These are phyloP conservation scores for Calameuta filiformis DNA, from an alignment of 2,888 invertebrate species.

Conservation along the genomic window DNA sequence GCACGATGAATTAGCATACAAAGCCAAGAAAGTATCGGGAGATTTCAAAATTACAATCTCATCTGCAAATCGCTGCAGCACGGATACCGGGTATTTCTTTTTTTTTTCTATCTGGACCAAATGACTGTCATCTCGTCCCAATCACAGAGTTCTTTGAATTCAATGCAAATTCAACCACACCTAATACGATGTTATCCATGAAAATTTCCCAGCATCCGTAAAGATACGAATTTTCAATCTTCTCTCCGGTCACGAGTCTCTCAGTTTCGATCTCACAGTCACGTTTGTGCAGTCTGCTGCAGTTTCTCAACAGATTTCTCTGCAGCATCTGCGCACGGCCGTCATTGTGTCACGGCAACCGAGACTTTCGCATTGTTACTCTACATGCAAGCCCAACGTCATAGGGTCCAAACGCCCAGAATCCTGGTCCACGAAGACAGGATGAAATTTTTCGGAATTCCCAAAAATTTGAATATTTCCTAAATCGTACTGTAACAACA, in stretches of 20 bases:
- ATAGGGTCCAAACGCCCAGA: background rate
- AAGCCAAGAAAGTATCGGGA: background rate
- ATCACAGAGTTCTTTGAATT: background rate
- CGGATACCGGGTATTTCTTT: background rate
- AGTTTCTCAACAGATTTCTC: background rate
- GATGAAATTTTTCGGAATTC: background rate
- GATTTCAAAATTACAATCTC: background rate
- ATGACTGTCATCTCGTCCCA: background rate
- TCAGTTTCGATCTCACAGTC: background rate
- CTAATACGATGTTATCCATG: background rate
- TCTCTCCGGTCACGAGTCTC: background rate
- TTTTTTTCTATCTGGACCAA: background rate
- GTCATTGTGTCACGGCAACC: background rate
- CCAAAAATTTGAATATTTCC: too few species aligned
- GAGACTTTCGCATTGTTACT: background rate
- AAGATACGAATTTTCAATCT: background rate
- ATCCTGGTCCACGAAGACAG: background rate
- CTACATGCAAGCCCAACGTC: background rate
- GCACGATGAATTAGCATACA: background rate
- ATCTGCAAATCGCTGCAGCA: background rate
- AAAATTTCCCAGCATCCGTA: background rate
- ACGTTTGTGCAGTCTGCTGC: background rate
- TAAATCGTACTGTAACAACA: background rate
- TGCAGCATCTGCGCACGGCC: background rate
- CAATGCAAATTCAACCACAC: background rate